phyloP scores from a whole-genome alignment of 2,113 vertebrate species.

The Tapirus terrestris region DNA sequence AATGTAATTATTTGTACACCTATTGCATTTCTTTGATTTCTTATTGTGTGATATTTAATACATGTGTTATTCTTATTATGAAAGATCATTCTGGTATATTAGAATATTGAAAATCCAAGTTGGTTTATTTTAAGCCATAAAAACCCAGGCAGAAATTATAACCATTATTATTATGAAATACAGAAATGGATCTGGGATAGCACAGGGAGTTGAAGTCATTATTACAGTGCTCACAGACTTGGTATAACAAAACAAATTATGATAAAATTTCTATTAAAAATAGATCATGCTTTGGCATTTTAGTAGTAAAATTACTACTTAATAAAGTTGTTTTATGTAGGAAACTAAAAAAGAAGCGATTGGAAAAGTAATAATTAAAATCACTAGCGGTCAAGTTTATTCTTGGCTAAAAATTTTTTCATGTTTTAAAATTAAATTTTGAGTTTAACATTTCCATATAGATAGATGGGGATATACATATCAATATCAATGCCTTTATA shows the following conservation, averaged over 20 bases:
- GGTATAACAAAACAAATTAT: neutral
- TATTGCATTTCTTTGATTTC: neutral
- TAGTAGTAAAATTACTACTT: neutral
- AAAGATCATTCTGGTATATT: neutral
- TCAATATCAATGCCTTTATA: neutral
- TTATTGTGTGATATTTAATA: neutral
- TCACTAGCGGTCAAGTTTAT: neutral
- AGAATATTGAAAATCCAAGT: neutral
- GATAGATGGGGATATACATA: neutral
- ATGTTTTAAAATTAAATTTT: neutral
- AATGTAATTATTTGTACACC: neutral
- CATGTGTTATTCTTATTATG: neutral
- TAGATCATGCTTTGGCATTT: neutral
- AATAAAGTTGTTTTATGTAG: neutral
- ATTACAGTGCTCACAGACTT: neutral
- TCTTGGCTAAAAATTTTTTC: neutral
- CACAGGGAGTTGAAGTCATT: neutral
- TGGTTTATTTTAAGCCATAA: neutral
- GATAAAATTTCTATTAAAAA: neutral
- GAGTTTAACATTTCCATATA: neutral
- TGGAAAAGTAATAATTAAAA: neutral
- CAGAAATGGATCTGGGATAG: neutral
- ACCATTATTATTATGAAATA: neutral
- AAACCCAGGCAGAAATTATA: neutral
- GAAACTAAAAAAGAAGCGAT: neutral